Conservation (phyloP, 1,140 invertebrate genomes). For the Antheraea mylitta region DNA sequence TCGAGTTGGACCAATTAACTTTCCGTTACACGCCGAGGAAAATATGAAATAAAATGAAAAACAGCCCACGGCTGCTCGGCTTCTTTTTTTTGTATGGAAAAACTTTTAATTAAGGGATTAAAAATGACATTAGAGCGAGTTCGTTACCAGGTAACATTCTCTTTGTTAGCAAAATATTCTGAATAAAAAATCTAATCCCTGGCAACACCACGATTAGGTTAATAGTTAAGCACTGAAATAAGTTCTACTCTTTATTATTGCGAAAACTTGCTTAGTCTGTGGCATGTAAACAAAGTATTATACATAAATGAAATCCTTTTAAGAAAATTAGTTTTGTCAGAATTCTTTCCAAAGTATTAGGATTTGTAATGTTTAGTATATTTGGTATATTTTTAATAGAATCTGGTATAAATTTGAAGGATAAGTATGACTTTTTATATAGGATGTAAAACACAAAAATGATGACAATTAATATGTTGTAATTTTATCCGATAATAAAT, state of each 20-base stretch:
- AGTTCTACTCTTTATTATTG: conserved; percentile 31
- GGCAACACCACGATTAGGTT: conserved; percentile 26
- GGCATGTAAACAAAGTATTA: conserved; percentile 4
- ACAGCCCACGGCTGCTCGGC: conserved; percentile 55
- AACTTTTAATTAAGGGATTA: conserved; percentile 79
- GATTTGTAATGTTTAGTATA: not conserved
- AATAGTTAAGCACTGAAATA: conserved; percentile 19
- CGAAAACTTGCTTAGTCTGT: conserved; percentile 39
- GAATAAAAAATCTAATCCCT: conserved; percentile 37
- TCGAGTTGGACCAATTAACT: conserved; percentile 73
- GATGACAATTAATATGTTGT: no score
- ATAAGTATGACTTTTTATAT: no score
- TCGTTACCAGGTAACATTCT: conserved; percentile 65
- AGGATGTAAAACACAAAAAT: no score
- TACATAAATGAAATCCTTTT: conserved; percentile 1
- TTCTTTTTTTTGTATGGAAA: conserved; percentile 50
- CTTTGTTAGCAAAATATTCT: conserved; percentile 49
- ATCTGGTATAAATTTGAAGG: no score
- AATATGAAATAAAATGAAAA: conserved; percentile 77
- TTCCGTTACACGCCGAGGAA: conserved; percentile 67
- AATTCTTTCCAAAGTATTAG: not conserved
- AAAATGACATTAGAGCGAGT: conserved; percentile 75
- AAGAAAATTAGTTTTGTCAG: not conserved
- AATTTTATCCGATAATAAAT: no score
- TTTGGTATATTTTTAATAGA: no score